phyloP scores from a whole-genome alignment of 37 sponge, comb jelly and placozoan species.

The Amphimedon queenslandica region DNA sequence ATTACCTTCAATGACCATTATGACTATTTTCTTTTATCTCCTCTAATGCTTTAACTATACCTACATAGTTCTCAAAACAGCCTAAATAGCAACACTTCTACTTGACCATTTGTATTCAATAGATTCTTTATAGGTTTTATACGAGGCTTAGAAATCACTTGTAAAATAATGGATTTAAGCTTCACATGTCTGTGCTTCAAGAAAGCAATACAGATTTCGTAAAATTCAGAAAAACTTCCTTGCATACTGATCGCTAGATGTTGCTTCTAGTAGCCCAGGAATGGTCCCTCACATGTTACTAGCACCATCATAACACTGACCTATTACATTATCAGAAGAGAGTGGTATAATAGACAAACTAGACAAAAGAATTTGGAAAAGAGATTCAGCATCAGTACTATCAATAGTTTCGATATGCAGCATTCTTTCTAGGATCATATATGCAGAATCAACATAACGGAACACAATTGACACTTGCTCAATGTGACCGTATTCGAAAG shows the following conservation, averaged over 20 bases:
- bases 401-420: background rate
- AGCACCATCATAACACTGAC: slow-evolving; percentile 32
- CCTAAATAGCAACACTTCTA: slow-evolving; percentile 15
- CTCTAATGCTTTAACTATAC: slow-evolving; percentile 8
- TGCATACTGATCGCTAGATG: slow-evolving; percentile 10
- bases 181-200: slow-evolving; percentile 22
- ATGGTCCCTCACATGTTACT: slow-evolving; percentile 22
- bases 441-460: slow-evolving; percentile 10
- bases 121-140: slow-evolving; percentile 14
- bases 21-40: background rate
- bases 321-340: slow-evolving; percentile 15
- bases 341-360: slow-evolving; percentile 9
- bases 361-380: slow-evolving; percentile 13
- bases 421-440: slow-evolving; percentile 15
- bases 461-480: slow-evolving; percentile 25
- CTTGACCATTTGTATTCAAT: slow-evolving; percentile 13
- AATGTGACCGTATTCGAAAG: slow-evolving; percentile 1
- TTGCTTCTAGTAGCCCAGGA: slow-evolving; percentile 7
- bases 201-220: slow-evolving; percentile 16
- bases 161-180: background rate
- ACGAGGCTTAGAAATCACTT: slow-evolving; percentile 22
- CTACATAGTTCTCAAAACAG: slow-evolving; percentile 8
- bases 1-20: slow-evolving; percentile 11
- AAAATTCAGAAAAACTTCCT: slow-evolving; percentile 14
- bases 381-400: slow-evolving; percentile 28